phyloP scores from a whole-genome alignment of 2,888 invertebrate species.

The Griposia aprilina region DNA sequence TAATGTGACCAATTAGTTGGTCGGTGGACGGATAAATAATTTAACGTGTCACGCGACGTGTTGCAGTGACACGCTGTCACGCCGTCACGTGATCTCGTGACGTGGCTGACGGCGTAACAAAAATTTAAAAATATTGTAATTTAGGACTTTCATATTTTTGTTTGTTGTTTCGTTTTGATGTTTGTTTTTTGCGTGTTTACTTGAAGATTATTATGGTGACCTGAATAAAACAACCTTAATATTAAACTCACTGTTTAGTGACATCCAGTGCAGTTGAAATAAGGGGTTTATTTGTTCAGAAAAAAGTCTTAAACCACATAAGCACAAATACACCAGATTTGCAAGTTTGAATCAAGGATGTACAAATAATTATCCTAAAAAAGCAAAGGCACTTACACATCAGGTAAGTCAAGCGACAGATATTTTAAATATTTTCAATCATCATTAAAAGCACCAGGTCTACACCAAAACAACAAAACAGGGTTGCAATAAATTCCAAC shows the following conservation, averaged over 20 bases:
- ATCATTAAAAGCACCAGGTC: background rate
- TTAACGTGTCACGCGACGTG: constrained; percentile 63
- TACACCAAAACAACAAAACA: background rate
- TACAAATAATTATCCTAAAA: background rate
- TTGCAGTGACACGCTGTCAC: constrained; percentile 77
- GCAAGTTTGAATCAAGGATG: background rate
- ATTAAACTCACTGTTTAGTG: background rate
- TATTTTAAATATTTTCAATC: background rate
- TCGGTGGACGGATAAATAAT: constrained; percentile 66
- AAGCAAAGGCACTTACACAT: background rate
- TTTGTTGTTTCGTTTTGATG: constrained; percentile 20
- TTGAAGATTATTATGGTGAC: background rate
- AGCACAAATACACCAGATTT: background rate
- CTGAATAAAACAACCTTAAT: background rate
- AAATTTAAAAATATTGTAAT: constrained; percentile 62
- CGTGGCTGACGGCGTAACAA: constrained; percentile 48
- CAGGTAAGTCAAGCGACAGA: background rate
- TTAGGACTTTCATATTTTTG: constrained; percentile 41
- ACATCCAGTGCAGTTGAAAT: background rate
- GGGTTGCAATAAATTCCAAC: background rate
- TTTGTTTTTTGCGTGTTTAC: constrained; percentile 23
- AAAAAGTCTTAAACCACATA: background rate
- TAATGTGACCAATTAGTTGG: constrained; percentile 64
- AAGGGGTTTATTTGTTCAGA: background rate
- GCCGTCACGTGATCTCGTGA: constrained; percentile 61